phyloP scores from a whole-genome alignment of 53 echinoderm and acorn worm genomes.

The Paracentrotus lividus region DNA sequence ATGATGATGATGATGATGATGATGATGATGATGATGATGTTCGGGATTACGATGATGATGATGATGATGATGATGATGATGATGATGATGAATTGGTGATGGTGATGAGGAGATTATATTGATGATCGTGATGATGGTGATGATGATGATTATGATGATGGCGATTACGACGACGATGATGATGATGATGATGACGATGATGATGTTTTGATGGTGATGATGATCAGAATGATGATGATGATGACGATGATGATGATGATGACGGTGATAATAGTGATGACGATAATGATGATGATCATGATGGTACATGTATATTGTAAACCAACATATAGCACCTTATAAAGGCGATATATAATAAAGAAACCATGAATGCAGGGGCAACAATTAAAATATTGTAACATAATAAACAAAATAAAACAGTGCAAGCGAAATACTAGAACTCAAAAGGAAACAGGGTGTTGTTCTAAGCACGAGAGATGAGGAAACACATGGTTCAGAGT shows the following conservation, averaged over 20 bases:
- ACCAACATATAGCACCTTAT: too few relatives aligned
- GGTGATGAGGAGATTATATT: too few relatives aligned
- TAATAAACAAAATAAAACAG: not conserved
- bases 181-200: too few relatives aligned
- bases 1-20: too few relatives aligned
- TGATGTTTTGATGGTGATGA: too few relatives aligned
- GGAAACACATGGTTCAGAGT: not conserved
- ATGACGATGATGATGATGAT: not conserved
- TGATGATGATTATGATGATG: too few relatives aligned
- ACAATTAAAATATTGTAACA: not conserved
- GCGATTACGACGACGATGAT: too few relatives aligned
- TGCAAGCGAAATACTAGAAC: not conserved
- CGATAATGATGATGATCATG: too few relatives aligned
- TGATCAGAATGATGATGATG: not conserved
- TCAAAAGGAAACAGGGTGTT: not conserved
- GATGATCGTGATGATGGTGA: too few relatives aligned
- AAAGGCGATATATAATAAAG: not conserved
- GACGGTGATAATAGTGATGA: not conserved
- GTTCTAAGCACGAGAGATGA: not conserved
- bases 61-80: not conserved
- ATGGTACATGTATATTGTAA: too few relatives aligned
- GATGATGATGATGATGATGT: not conserved
- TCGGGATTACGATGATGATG: not conserved
- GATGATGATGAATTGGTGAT: too few relatives aligned
- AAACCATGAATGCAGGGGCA: not conserved